Evolutionary conservation across 2,888 invertebrate species (phyloP).

Genomic region (Volucella zonaria): DNA sequence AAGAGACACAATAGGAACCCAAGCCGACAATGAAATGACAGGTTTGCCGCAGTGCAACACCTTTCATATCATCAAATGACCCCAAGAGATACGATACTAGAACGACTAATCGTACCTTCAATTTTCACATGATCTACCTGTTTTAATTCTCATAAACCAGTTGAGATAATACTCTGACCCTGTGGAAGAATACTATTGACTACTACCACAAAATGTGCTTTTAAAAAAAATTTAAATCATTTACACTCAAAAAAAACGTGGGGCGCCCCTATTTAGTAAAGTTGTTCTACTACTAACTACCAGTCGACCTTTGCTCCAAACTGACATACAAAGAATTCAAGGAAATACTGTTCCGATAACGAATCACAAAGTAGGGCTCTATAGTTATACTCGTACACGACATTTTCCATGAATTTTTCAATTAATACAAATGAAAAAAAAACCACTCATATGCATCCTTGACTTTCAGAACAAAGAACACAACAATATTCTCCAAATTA

Average conservation of each 20-base stretch:
- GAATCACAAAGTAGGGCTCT: conserved; percentile 20
- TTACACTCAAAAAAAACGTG: conserved; percentile 27
- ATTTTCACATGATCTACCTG: conserved; percentile 10
- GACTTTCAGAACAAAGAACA: conserved; percentile 58
- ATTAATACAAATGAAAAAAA: conserved; percentile 15
- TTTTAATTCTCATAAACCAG: conserved; percentile 8
- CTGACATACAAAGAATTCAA: conserved; percentile 23
- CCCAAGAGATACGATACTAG: not conserved
- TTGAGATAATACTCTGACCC: conserved; percentile 18
- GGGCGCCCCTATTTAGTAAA: conserved; percentile 47
- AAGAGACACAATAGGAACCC: no score
- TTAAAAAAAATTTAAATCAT: conserved; percentile 11
- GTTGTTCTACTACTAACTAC: conserved; percentile 35
- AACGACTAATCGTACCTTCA: not conserved
- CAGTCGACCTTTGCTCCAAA: conserved; percentile 37
- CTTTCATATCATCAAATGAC: conserved; percentile 10
- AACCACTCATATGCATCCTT: conserved; percentile 49
- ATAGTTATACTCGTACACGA: not conserved
- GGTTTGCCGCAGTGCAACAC: no score
- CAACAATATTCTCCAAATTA: conserved; percentile 3
- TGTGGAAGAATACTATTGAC: not conserved
- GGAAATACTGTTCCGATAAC: conserved; percentile 20
- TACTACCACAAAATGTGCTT: not conserved
- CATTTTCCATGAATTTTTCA: conserved; percentile 23
- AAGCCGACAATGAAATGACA: no score